Evolutionary conservation across 2,888 invertebrate genomes (phyloP).

Genomic region (Thyatira batis): DNA sequence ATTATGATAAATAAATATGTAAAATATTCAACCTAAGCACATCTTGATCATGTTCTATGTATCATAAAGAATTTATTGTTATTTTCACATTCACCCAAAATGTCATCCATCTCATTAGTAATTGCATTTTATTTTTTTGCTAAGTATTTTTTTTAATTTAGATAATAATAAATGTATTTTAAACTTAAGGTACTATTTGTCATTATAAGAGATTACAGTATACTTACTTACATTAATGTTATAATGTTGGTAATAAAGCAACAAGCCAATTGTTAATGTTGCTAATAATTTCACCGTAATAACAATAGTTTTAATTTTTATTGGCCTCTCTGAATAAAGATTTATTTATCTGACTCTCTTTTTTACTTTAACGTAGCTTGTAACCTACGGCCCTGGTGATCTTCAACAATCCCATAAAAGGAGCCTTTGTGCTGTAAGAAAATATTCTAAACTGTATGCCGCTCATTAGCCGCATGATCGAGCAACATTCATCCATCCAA

Average conservation of each 20-base stretch:
- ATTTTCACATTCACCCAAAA: slow-evolving; percentile 43
- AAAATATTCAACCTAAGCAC: slow-evolving; percentile 6
- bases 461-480: too few species aligned
- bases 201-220: slow-evolving; percentile 56
- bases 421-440: too few species aligned
- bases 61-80: slow-evolving; percentile 31
- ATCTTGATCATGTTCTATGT: slow-evolving; percentile 7
- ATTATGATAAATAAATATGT: slow-evolving; percentile 15
- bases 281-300: slow-evolving; percentile 55
- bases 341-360: slow-evolving; percentile 63
- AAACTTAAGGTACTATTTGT: slow-evolving; percentile 55
- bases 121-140: slow-evolving; percentile 66
- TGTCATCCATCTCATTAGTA: slow-evolving; percentile 61
- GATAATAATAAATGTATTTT: slow-evolving; percentile 46
- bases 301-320: slow-evolving; percentile 66
- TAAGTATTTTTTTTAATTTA: slow-evolving; percentile 55
- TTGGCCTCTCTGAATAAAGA: slow-evolving; percentile 78
- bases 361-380: too few species aligned
- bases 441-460: too few species aligned
- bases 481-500: too few species aligned
- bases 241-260: slow-evolving; percentile 47
- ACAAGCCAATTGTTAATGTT: slow-evolving; percentile 61
- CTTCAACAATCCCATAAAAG: too few species aligned
- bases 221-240: slow-evolving; percentile 40
- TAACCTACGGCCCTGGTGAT: too few species aligned